These are phyloP conservation scores for Oryzaephilus surinamensis DNA, from an alignment of 1,140 invertebrate genomes.

Conservation along the genomic window DNA sequence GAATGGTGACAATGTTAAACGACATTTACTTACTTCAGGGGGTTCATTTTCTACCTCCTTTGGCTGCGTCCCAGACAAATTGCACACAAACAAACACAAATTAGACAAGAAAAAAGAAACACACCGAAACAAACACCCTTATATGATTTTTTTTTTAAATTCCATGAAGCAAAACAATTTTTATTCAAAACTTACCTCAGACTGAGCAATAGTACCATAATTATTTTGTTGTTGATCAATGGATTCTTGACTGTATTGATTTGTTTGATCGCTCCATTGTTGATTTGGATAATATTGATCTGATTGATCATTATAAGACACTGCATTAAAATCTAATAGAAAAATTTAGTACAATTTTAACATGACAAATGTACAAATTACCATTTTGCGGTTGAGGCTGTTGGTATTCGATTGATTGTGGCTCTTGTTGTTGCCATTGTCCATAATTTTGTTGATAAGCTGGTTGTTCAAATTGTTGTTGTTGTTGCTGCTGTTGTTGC, in stretches of 20 bases:
- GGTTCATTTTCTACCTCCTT: slow-evolving; percentile 40
- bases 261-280: slow-evolving; percentile 10
- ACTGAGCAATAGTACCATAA: slow-evolving; percentile 26
- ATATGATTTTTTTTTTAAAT: no score
- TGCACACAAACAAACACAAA: background rate
- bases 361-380: no score
- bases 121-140: background rate
- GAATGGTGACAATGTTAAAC: no score
- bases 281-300: no score
- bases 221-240: slow-evolving; percentile 22
- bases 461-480: no score
- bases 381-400: no score
- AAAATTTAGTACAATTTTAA: no score
- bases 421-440: no score
- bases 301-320: no score
- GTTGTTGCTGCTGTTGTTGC: slow-evolving; percentile 21
- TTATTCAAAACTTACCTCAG: slow-evolving; percentile 18
- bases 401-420: no score
- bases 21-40: slow-evolving; percentile 43
- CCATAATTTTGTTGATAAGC: no score
- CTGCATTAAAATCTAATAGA: no score
- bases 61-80: slow-evolving; percentile 35
- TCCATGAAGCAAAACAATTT: background rate
- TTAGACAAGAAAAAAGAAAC: background rate
- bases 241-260: slow-evolving; percentile 17